A percentile compares a stretch with the other conserved stretches of the same genome.
phyloP scores from a whole-genome alignment of 1,140 invertebrate species.

The Zaprionus inermis region DNA sequence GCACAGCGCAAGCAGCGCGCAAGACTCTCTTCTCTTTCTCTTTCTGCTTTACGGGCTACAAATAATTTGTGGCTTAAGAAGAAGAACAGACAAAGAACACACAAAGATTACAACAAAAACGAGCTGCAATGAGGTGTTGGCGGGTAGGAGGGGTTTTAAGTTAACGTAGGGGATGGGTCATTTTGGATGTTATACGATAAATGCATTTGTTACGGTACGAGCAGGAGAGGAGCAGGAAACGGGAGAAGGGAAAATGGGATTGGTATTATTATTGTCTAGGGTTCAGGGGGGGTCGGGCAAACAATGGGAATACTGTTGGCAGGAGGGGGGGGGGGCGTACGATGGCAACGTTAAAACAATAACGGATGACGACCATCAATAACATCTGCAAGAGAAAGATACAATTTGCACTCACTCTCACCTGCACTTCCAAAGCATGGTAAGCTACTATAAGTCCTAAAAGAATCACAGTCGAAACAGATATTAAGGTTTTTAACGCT shows the following conservation, averaged over 20 bases:
- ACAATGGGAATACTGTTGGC: constrained; percentile 1
- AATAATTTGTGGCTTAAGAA: constrained; percentile 26
- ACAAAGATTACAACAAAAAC: constrained; percentile 50
- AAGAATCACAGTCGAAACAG: constrained; percentile 99
- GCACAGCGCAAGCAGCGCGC: constrained; percentile 18
- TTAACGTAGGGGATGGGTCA: neutral
- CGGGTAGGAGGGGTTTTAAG: neutral
- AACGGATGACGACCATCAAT: constrained; percentile 82
- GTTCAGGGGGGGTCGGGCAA: neutral
- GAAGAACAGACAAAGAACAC: constrained; percentile 50
- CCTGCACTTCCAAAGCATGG: constrained; percentile 99
- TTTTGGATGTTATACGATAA: constrained; percentile 7
- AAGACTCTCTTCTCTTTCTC: constrained; percentile 34
- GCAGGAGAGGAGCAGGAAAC: constrained; percentile 1
- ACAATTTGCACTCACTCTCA: constrained; percentile 85
- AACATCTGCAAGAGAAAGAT: constrained; percentile 79
- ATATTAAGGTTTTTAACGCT: constrained; percentile 98
- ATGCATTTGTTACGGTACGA: constrained; percentile 4
- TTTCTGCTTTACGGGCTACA: constrained; percentile 23
- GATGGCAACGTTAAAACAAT: constrained; percentile 81
- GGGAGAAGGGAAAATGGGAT: constrained; percentile 5
- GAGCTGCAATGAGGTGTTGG: constrained; percentile 47
- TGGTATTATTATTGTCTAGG: neutral
- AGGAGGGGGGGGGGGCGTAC: constrained; percentile 21
- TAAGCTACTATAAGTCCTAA: constrained; percentile 99